Evolutionary conservation across 2,113 vertebrate genomes (phyloP).

Genomic region (Eurypyga helias): DNA sequence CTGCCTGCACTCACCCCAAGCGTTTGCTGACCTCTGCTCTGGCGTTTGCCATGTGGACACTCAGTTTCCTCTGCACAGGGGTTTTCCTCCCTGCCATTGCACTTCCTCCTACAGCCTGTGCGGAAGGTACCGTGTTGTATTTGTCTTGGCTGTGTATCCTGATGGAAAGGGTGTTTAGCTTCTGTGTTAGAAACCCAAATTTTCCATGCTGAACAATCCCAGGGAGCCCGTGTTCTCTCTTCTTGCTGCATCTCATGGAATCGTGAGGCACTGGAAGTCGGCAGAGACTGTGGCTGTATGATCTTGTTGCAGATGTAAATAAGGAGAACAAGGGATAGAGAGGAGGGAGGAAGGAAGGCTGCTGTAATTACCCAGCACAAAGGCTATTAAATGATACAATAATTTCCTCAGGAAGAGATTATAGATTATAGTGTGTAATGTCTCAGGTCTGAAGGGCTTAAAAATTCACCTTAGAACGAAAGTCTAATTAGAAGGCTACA

Average conservation of each 20-base stretch:
- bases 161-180: neutral
- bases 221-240: rapidly evolving
- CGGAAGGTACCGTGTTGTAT: neutral
- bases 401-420: slow-evolving; percentile 56
- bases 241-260: neutral
- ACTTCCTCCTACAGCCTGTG: neutral
- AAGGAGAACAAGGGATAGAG: neutral
- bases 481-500: slow-evolving; percentile 12
- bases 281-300: neutral
- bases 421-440: neutral
- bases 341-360: neutral
- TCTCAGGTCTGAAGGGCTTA: slow-evolving; percentile 8
- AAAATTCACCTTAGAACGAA: neutral
- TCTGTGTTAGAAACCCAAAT: neutral
- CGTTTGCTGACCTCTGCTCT: neutral
- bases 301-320: neutral
- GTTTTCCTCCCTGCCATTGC: neutral
- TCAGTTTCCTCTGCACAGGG: neutral
- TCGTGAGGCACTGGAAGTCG: neutral
- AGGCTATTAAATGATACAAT: neutral
- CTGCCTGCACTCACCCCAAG: neutral
- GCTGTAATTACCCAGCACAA: neutral
- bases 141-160: neutral
- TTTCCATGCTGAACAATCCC: neutral
- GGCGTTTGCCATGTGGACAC: neutral